These are phyloP conservation scores for Taeniopygia guttata DNA, from an alignment of 2,797 vertebrate species.

Conservation along the genomic window DNA sequence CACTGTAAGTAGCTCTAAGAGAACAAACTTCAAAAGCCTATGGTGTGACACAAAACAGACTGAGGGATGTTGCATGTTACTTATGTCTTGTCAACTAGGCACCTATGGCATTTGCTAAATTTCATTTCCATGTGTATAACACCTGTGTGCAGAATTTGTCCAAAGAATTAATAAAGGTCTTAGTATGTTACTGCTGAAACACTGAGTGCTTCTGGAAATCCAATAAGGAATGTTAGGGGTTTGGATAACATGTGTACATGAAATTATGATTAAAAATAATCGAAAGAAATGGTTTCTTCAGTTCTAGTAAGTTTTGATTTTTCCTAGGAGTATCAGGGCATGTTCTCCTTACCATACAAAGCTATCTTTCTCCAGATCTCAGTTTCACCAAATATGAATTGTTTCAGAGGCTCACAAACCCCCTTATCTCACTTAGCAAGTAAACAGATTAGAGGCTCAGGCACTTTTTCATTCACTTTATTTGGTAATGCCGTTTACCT, in stretches of 20 bases:
- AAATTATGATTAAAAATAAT: neutral
- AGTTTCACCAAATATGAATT: neutral
- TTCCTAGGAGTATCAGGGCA: neutral
- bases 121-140: slow-evolving; percentile 2
- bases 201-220: neutral
- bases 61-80: neutral
- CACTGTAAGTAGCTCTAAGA: slow-evolving; percentile 26
- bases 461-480: neutral
- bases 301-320: neutral
- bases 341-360: accelerated
- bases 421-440: neutral
- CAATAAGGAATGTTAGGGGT: neutral
- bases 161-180: slow-evolving; percentile 25
- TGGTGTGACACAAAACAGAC: slow-evolving; percentile 8
- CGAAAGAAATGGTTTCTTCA: neutral
- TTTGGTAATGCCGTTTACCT: neutral
- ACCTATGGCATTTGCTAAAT: slow-evolving; percentile 39
- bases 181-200: neutral
- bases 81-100: slow-evolving; percentile 36
- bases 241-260: neutral
- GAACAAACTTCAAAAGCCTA: slow-evolving; percentile 3
- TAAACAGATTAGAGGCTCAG: neutral
- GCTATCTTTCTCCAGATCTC: neutral
- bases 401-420: neutral
- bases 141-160: neutral